Percentiles rank a stretch among this genome's conserved stretches.
Conservation (phyloP, 2,888 invertebrate species). For the Troilus luridus region DNA sequence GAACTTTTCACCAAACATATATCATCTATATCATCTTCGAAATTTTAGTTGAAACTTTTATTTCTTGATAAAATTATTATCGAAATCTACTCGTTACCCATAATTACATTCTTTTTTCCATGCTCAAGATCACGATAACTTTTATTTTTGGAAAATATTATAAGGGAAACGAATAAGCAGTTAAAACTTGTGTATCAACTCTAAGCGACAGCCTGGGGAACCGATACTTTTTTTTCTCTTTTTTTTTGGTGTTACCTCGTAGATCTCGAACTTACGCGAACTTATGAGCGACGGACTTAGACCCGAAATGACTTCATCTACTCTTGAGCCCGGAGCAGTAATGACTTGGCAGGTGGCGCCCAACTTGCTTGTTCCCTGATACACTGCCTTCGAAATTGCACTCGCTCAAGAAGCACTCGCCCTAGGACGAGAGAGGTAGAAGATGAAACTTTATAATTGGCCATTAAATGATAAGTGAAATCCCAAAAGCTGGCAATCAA, state of each 20-base stretch:
- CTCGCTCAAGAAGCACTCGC: background rate
- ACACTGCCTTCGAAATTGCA: background rate
- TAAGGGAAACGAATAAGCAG: no score
- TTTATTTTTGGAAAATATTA: no score
- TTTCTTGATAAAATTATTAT: no score
- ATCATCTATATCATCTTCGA: no score
- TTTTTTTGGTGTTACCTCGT: background rate
- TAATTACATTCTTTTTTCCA: no score
- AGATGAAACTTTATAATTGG: conserved; percentile 51
- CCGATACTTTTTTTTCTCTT: background rate
- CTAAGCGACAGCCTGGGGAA: background rate
- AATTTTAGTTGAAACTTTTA: no score
- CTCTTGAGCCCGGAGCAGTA: background rate
- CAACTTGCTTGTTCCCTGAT: background rate
- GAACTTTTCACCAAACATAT: no score
- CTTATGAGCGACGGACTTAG: background rate
- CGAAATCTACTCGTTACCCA: no score
- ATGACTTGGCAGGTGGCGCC: background rate
- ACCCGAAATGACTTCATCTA: background rate
- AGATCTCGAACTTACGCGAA: background rate
- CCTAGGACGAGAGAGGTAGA: background rate
- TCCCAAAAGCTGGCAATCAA: conserved; percentile 29
- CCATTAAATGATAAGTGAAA: conserved; percentile 56
- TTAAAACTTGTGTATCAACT: no score
- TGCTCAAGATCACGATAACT: no score